Conservation (phyloP, 2,113 vertebrate species). For the Vicugna pacos region DNA sequence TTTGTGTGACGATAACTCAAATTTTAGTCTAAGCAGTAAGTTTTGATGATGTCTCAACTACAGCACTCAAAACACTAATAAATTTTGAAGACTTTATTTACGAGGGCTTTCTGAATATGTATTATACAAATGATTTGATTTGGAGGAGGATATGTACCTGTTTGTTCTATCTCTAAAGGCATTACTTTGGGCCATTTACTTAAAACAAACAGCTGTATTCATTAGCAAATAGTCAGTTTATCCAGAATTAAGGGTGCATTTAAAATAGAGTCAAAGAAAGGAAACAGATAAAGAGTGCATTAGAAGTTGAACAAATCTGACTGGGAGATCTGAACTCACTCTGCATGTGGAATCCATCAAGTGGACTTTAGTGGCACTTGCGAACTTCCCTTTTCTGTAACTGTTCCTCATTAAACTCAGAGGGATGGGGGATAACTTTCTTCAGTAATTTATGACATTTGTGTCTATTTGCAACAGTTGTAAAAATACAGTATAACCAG, state of each 20-base stretch:
- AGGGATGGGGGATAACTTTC: conserved; percentile 79
- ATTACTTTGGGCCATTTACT: background rate
- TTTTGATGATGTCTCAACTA: background rate
- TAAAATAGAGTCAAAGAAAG: background rate
- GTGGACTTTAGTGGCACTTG: conserved; percentile 75
- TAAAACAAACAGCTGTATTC: background rate
- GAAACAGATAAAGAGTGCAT: background rate
- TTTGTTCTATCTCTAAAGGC: background rate
- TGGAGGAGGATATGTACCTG: background rate
- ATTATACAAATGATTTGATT: conserved; percentile 21
- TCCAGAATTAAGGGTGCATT: background rate
- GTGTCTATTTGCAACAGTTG: conserved; percentile 86
- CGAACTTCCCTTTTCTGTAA: conserved; percentile 83
- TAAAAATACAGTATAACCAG: conserved; percentile 86
- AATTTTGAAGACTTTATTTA: background rate
- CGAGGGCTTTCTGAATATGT: background rate
- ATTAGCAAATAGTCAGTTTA: conserved; percentile 36
- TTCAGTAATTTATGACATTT: conserved; percentile 85
- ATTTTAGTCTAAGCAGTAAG: background rate
- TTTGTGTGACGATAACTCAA: background rate
- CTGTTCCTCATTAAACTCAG: conserved; percentile 84
- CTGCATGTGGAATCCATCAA: conserved; percentile 85
- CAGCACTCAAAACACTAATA: background rate
- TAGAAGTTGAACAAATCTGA: conserved; percentile 60
- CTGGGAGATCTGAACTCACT: conserved; percentile 62